Base-by-base conservation (phyloP, 2,888 invertebrate genomes). In the Brachyopa scutellaris region DNA sequence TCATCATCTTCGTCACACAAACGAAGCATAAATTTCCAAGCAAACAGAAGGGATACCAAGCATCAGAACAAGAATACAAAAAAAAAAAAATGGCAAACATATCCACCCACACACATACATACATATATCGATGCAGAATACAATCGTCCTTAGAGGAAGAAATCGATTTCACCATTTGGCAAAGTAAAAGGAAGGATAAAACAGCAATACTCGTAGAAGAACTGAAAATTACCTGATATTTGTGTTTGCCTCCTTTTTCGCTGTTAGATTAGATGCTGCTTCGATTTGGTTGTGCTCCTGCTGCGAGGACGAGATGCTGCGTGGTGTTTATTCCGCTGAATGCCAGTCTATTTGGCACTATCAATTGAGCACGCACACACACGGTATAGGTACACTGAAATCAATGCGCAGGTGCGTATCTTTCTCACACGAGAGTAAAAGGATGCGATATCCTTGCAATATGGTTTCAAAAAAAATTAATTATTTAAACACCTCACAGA, bases 171-270 rank as follows among this genome's bases (percentile, higher is more conserved):
- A 69, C 55, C 15, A 64, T 42, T n/a, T 45, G 64, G 23, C 42
- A 57, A 11, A 31, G 11, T 2, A 49, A 21, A 64, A 19, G 57
- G 45, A 59, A 11, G 8, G 62, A 57, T 49, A 57, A 47, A n/a
- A 17, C 9, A 70, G 57, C 69, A 69, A 57, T 6, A 45, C 33
- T 5, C 36, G n/a, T 17, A 77, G 45, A 51, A 66, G 45, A 67
- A 55, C 61, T 69, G 9, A 47, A 72, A 77, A 77, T 82, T 82
- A 82, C 82, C 82, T 82, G 77, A 70, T 72, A 66, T 49, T 33
- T 49, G 64, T 49, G 38, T 57, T 42, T 61, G 61, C 5, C 15
- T 61, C 8, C 64, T 4, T 19, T 45, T 9, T 33, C 9, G 21
- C 29, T 31, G 38, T 2, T 13, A 2, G 15, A 9, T n/a, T n/a